A percentile compares a stretch with the other conserved stretches of the same genome.
These are phyloP conservation scores for Abramis brama DNA, from an alignment of 2,113 vertebrate species.

Conservation along the genomic window DNA sequence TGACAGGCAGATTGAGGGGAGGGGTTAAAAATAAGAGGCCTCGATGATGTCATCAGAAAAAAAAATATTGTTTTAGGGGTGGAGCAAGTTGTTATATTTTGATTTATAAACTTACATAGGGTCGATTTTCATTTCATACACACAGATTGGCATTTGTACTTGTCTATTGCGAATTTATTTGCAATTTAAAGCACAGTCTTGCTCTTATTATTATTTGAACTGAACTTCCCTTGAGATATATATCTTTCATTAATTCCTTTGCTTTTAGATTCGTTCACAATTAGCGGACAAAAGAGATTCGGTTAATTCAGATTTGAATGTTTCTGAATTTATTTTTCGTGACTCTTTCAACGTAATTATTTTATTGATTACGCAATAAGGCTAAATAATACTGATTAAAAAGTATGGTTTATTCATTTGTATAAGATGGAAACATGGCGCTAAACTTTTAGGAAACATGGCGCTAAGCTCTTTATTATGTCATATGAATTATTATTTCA, in stretches of 20 bases:
- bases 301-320: background rate
- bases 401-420: background rate
- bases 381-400: background rate
- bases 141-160: background rate
- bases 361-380: background rate
- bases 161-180: too few relatives aligned
- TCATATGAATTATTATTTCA: slow-evolving; percentile 1
- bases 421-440: background rate
- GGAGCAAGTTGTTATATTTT: background rate
- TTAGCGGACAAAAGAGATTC: background rate
- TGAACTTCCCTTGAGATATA: background rate
- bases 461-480: background rate
- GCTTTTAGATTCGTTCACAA: background rate
- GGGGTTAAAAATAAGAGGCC: background rate
- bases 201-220: background rate
- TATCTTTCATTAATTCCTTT: background rate
- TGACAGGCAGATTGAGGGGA: background rate
- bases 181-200: background rate
- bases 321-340: background rate
- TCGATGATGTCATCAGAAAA: background rate
- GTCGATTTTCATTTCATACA: background rate
- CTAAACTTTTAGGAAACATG: too few relatives aligned
- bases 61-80: background rate
- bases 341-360: background rate
- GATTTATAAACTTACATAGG: background rate